Evolutionary conservation across 2,113 vertebrate species (phyloP).

Genomic region (Myrmecophaga tridactyla): DNA sequence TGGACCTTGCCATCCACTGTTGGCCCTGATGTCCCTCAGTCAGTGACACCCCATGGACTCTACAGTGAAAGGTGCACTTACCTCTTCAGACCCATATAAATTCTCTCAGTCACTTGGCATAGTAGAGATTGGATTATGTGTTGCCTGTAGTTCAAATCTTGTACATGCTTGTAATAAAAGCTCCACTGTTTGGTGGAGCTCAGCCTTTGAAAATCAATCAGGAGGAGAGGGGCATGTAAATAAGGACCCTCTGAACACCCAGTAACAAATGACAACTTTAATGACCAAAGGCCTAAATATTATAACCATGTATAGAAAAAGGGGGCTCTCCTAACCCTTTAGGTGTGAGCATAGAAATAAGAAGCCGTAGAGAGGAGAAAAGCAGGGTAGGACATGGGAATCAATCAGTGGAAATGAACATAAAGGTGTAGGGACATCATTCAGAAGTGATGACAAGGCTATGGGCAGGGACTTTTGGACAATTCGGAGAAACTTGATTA

Average conservation of each 20-base stretch:
- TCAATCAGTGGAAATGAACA: neutral
- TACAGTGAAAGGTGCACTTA: neutral
- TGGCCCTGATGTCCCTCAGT: neutral
- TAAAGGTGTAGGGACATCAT: neutral
- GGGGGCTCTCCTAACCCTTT: neutral
- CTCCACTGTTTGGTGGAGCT: neutral
- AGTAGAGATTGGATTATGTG: neutral
- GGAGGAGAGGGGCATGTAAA: neutral
- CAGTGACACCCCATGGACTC: neutral
- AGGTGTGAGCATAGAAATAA: neutral
- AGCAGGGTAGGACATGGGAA: neutral
- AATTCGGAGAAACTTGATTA: neutral
- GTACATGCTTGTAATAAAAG: neutral
- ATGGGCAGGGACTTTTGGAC: neutral
- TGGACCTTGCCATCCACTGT: neutral
- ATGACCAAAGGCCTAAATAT: neutral
- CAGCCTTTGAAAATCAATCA: neutral
- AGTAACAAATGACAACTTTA: conserved; percentile 29
- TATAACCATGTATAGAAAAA: neutral
- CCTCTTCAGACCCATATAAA: neutral
- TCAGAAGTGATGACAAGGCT: neutral
- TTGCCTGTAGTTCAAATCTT: neutral
- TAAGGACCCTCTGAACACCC: neutral
- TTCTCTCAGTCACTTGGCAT: neutral
- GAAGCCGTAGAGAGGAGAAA: neutral